phyloP scores from a whole-genome alignment of 2,113 vertebrate species.

The Podiceps cristatus region DNA sequence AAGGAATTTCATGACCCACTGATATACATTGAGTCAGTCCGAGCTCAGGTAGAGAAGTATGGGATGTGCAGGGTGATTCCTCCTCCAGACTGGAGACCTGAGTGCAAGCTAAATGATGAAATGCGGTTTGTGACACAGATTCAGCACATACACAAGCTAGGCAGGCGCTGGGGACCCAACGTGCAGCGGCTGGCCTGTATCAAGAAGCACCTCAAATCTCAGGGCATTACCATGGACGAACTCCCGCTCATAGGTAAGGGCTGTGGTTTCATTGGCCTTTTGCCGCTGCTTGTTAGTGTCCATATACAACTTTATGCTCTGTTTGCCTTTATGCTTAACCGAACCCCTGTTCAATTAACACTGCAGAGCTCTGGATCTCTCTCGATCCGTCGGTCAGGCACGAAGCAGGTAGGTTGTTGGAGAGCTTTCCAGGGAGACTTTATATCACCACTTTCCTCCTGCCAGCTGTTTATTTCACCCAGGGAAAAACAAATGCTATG shows the following conservation, averaged over 20 bases:
- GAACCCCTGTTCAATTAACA: not conserved
- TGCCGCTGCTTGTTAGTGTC: not conserved
- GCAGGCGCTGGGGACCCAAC: slow-evolving; percentile 97
- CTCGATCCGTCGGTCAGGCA: not conserved
- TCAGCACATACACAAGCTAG: slow-evolving; percentile 98
- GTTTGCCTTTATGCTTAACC: not conserved
- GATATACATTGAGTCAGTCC: slow-evolving; percentile 93
- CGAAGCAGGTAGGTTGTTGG: not conserved
- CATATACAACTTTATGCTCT: not conserved
- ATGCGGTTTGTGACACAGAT: slow-evolving; percentile 99
- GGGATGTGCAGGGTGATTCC: slow-evolving; percentile 96
- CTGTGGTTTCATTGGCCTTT: not conserved
- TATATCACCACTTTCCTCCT: not conserved
- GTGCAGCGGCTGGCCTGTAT: slow-evolving; percentile 98
- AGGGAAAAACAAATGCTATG: accelerated
- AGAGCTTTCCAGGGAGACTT: not conserved
- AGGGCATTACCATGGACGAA: slow-evolving; percentile 99
- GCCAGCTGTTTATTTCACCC: not conserved
- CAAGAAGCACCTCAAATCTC: slow-evolving; percentile 99
- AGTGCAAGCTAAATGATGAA: slow-evolving; percentile 98
- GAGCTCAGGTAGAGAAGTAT: slow-evolving; percentile 89
- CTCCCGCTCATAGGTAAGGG: slow-evolving; percentile 96
- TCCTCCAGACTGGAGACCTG: slow-evolving; percentile 95
- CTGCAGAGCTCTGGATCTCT: not conserved
- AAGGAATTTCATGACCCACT: slow-evolving; percentile 98